A percentile compares a stretch with the other conserved stretches of the same genome.
Conservation (phyloP, 2,797 vertebrate genomes). For the Siniperca obscura region DNA sequence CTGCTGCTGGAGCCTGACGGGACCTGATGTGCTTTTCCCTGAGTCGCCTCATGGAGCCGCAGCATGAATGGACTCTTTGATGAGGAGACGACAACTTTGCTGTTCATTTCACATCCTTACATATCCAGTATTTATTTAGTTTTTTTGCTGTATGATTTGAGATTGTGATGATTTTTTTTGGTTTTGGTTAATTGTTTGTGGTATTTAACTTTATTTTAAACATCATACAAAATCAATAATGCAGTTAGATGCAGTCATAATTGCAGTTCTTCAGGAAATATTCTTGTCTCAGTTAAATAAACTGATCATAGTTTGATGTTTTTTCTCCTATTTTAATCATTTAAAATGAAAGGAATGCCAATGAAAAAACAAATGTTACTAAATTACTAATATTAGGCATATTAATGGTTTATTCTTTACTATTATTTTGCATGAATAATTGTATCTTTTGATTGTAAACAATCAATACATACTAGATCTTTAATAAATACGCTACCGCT, state of each 20-base stretch:
- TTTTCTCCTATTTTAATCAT: neutral
- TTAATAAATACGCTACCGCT: neutral
- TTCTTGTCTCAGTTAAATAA: neutral
- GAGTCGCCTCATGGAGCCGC: slow-evolving; percentile 47
- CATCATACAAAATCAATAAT: neutral
- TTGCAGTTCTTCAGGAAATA: neutral
- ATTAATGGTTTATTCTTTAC: neutral
- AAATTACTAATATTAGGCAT: neutral
- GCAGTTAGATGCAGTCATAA: neutral
- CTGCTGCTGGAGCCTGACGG: slow-evolving; percentile 62
- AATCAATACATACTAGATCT: neutral
- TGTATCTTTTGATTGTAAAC: no score
- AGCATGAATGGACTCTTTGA: slow-evolving; percentile 8
- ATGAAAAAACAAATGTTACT: neutral
- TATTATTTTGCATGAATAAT: neutral
- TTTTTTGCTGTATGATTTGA: neutral
- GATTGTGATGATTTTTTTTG: neutral
- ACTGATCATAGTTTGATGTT: neutral
- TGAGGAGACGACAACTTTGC: neutral
- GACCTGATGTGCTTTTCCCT: slow-evolving; percentile 51
- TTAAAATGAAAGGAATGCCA: neutral
- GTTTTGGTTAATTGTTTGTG: neutral
- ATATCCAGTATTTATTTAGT: neutral
- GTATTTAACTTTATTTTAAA: neutral
- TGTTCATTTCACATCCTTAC: slow-evolving; percentile 1